These are phyloP conservation scores for Helicoverpa armigera DNA, from an alignment of 1,140 invertebrate genomes.

Conservation along the genomic window DNA sequence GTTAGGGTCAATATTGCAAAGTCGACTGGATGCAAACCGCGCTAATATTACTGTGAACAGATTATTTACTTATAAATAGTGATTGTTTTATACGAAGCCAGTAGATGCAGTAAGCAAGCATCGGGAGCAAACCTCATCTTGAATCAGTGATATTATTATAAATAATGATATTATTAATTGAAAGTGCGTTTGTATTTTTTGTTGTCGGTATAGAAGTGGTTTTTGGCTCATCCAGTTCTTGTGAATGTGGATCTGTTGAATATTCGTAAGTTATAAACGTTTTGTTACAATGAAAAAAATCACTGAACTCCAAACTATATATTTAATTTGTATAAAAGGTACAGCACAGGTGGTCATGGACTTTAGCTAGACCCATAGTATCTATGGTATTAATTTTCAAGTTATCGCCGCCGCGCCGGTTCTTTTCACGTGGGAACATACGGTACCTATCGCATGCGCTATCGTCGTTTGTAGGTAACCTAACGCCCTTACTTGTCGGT, in stretches of 20 bases:
- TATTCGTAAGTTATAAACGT: conserved; percentile 34
- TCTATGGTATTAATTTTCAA: conserved; percentile 4
- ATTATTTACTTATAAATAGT: conserved; percentile 16
- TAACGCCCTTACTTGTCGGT: conserved; percentile 46
- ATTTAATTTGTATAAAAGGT: too few relatives aligned
- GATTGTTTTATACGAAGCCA: conserved; percentile 24
- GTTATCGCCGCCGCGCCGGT: not conserved
- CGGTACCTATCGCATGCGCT: conserved; percentile 29
- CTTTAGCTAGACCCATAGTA: not conserved
- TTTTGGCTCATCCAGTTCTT: not conserved
- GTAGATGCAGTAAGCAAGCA: conserved; percentile 12
- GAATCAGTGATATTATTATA: not conserved
- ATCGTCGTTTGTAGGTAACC: conserved; percentile 46
- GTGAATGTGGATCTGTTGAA: conserved; percentile 24
- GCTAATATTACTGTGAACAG: conserved; percentile 11
- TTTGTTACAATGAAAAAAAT: too few relatives aligned
- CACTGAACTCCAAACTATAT: too few relatives aligned
- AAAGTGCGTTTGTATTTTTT: conserved; percentile 7
- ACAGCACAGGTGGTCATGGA: not conserved
- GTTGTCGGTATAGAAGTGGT: conserved; percentile 4
- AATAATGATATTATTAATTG: conserved; percentile 28
- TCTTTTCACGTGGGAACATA: conserved; percentile 65
- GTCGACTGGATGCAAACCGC: conserved; percentile 4
- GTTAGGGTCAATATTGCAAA: conserved; percentile 60
- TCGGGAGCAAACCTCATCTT: not conserved